Conservation (phyloP, 2,113 vertebrate genomes). For the Ranitomeya variabilis region DNA sequence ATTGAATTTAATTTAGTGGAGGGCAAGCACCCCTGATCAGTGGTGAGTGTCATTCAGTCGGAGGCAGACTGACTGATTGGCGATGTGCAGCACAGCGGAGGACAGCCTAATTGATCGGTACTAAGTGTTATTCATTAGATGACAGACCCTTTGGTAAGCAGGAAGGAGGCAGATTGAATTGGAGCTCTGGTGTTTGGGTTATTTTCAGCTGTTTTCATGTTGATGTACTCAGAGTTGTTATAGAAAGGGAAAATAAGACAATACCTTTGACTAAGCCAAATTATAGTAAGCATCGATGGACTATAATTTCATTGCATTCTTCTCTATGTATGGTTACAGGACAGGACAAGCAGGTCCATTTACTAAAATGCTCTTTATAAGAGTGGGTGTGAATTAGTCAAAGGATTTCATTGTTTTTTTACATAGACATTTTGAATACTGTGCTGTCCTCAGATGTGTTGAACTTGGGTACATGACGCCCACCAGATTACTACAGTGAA, state of each 20-base stretch:
- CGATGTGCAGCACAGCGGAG: conserved; percentile 18
- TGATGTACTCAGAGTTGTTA: not conserved
- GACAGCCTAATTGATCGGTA: conserved; percentile 39
- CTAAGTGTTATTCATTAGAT: conserved; percentile 45
- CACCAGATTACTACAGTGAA: not conserved
- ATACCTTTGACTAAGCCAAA: not conserved
- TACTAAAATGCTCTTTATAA: too few species aligned
- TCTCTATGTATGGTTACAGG: not conserved
- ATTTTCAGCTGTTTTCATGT: not conserved
- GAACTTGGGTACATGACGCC: not conserved
- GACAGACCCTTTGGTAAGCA: conserved; percentile 33
- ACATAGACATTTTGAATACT: not conserved
- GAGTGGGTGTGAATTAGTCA: not conserved
- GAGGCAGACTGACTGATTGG: conserved; percentile 28
- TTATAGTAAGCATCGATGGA: not conserved
- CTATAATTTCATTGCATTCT: not conserved
- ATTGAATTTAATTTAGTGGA: conserved; percentile 43
- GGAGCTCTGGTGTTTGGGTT: not conserved
- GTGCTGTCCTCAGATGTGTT: not conserved
- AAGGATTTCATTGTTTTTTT: not conserved
- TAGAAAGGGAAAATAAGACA: not conserved
- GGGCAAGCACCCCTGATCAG: conserved; percentile 11
- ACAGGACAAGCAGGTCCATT: not conserved
- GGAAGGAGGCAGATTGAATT: conserved; percentile 7
- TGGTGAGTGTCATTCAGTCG: conserved; percentile 14